These are phyloP conservation scores for Tipula lateralis DNA, from an alignment of 2,888 invertebrate species.

Conservation along the genomic window DNA sequence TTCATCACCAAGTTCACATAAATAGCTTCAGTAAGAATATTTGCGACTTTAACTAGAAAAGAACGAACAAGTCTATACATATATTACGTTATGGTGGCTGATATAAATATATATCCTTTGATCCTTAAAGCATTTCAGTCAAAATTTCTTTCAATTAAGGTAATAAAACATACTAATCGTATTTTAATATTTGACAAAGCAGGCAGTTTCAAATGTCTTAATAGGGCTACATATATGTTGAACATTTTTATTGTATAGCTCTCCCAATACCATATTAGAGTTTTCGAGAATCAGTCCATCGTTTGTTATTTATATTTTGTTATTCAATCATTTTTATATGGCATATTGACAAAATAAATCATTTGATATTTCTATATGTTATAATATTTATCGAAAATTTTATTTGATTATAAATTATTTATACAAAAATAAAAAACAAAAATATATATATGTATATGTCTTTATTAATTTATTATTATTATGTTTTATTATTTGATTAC, in stretches of 20 bases:
- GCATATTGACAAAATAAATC: not conserved
- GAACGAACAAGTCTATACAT: no score
- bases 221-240: no score
- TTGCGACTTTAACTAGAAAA: no score
- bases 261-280: not conserved
- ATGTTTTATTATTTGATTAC: constrained; percentile 19
- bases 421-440: not conserved
- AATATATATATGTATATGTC: not conserved
- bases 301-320: not conserved
- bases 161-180: no score
- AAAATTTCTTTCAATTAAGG: no score
- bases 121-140: no score
- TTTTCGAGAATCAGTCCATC: not conserved
- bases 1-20: no score
- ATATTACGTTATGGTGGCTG: no score
- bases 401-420: not conserved
- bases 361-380: not conserved
- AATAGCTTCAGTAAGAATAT: no score
- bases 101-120: no score
- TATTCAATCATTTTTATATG: not conserved
- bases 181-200: not conserved
- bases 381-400: not conserved
- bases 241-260: not conserved
- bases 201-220: not conserved
- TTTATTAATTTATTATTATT: constrained; percentile 24